Conservation (phyloP, 2,113 vertebrate species). For the Phoenicopterus ruber region DNA sequence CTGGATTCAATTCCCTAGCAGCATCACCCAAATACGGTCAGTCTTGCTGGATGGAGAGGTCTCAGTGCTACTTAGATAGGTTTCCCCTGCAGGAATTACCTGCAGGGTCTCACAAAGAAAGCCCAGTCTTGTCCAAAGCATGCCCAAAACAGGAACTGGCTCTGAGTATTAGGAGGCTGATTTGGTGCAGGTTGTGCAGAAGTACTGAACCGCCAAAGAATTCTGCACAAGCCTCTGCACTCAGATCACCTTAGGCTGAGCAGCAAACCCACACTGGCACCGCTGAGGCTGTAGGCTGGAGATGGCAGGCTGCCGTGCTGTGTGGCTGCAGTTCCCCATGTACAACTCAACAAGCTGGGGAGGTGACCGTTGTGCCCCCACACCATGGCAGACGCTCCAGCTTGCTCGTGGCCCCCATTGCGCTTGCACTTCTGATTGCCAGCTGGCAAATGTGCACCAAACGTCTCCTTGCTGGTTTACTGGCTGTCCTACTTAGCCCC, state of each 20-base stretch:
- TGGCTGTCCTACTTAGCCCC: neutral
- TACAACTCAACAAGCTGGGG: neutral
- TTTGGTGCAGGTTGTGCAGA: neutral
- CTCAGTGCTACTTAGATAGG: neutral
- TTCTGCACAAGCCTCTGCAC: neutral
- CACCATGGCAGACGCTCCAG: neutral
- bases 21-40: neutral
- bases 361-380: neutral
- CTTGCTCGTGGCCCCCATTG: neutral
- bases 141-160: neutral
- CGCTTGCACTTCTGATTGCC: neutral
- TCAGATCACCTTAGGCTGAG: neutral
- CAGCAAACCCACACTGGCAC: neutral
- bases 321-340: neutral
- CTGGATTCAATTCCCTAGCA: neutral
- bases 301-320: neutral
- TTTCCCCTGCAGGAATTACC: neutral
- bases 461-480: neutral
- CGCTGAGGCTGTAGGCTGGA: neutral
- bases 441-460: neutral
- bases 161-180: neutral
- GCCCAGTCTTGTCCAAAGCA: neutral
- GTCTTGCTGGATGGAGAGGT: neutral
- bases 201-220: neutral
- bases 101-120: neutral